Percentiles rank a stretch among this genome's conserved stretches.
These are phyloP conservation scores for Hirundo rustica DNA, from an alignment of 2,797 vertebrate genomes.

Conservation along the genomic window DNA sequence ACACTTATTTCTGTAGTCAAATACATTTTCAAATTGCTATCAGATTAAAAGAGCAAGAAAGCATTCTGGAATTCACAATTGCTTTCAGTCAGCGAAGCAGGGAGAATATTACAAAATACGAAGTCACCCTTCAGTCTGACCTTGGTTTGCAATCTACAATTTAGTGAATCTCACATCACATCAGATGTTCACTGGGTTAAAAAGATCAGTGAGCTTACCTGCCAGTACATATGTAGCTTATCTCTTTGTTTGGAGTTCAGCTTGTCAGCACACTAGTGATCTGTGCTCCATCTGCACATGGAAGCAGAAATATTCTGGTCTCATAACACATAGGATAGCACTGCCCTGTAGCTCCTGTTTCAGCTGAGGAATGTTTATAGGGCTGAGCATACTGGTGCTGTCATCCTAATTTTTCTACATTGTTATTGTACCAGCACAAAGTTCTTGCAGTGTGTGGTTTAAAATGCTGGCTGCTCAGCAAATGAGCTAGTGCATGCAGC, in stretches of 20 bases:
- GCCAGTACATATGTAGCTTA: constrained; percentile 39
- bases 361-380: constrained; percentile 45
- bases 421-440: constrained; percentile 55
- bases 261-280: constrained; percentile 46
- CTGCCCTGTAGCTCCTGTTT: constrained; percentile 21
- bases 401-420: constrained; percentile 55
- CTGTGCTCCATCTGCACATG: constrained; percentile 38
- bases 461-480: constrained; percentile 69
- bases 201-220: constrained; percentile 65
- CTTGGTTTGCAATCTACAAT: constrained; percentile 54
- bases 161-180: constrained; percentile 42
- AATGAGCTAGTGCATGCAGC: constrained; percentile 58
- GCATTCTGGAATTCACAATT: background rate
- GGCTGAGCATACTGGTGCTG: constrained; percentile 35
- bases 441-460: constrained; percentile 57
- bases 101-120: background rate
- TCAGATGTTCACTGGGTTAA: constrained; percentile 59
- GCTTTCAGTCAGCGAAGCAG: background rate
- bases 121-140: constrained; percentile 44
- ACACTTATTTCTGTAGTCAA: background rate
- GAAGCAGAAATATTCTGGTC: background rate
- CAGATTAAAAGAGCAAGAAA: background rate
- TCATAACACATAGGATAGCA: background rate
- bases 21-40: background rate
- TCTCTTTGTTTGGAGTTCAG: constrained; percentile 47